Conservation (phyloP, 2,888 invertebrate genomes). For the Drosophila trichaetosa region DNA sequence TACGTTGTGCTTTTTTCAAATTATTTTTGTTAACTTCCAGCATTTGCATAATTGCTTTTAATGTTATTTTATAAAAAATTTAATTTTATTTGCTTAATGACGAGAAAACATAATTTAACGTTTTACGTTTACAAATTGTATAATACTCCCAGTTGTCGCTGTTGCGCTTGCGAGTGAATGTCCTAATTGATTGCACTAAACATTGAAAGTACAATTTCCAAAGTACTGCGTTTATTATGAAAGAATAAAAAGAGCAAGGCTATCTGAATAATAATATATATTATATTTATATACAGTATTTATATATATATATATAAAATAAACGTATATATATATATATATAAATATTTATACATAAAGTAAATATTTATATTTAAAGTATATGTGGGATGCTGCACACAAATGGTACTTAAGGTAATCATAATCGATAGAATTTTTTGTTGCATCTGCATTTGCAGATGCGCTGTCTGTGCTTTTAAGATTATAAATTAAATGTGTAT, state of each 20-base stretch:
- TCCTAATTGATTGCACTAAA: slow-evolving; percentile 48
- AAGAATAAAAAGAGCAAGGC: slow-evolving; percentile 10
- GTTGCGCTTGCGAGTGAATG: slow-evolving; percentile 28
- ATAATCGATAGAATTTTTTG: slow-evolving; percentile 18
- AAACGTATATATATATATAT: slow-evolving; percentile 12
- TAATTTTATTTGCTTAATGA: slow-evolving; percentile 16
- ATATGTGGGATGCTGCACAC: slow-evolving; percentile 23
- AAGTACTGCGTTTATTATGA: slow-evolving; percentile 21
- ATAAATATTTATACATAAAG: slow-evolving; percentile 2
- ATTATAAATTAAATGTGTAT: slow-evolving; percentile 18
- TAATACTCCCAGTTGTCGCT: slow-evolving; percentile 28
- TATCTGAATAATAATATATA: slow-evolving; percentile 5
- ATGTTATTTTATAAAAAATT: slow-evolving; percentile 11
- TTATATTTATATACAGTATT: slow-evolving; percentile 5
- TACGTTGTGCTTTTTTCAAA: slow-evolving; percentile 1
- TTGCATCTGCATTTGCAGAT: slow-evolving; percentile 39
- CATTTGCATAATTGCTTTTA: slow-evolving; percentile 27
- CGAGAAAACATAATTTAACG: slow-evolving; percentile 42
- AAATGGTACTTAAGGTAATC: slow-evolving; percentile 30
- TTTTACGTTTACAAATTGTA: slow-evolving; percentile 39
- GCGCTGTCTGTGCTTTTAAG: slow-evolving; percentile 36
- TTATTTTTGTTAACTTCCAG: slow-evolving; percentile 20
- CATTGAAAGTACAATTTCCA: slow-evolving; percentile 26
- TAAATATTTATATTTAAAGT: slow-evolving; percentile 13
- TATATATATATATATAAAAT: slow-evolving; percentile 1